A percentile compares a stretch with the other conserved stretches of the same genome.
Conservation (phyloP, 2,797 vertebrate genomes). For the Halcyon leucocephala region DNA sequence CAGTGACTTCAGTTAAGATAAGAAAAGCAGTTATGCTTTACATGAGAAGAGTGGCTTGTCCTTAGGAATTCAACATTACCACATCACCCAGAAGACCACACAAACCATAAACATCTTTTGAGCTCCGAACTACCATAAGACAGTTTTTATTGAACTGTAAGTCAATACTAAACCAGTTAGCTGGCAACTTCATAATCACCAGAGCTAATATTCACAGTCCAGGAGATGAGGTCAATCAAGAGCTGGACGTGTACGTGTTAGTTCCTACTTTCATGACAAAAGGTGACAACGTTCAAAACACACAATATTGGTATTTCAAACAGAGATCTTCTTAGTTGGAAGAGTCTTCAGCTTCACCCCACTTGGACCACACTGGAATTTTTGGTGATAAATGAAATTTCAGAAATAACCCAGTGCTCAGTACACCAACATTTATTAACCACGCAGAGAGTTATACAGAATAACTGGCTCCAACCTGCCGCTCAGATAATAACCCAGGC, state of each 20-base stretch:
- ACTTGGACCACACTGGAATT: not conserved
- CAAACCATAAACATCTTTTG: conserved; percentile 2
- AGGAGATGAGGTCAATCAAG: not conserved
- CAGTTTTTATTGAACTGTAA: conserved; percentile 28
- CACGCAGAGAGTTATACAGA: not conserved
- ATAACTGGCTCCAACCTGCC: not conserved
- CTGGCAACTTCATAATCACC: conserved; percentile 58
- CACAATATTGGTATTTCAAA: not conserved
- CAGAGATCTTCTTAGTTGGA: not conserved
- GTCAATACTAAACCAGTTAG: conserved; percentile 64
- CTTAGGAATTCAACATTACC: not conserved
- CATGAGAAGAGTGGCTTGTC: not conserved
- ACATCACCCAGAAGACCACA: not conserved
- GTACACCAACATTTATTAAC: not conserved
- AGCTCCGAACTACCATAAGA: conserved; percentile 1
- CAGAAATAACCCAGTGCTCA: not conserved
- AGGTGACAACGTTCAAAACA: not conserved
- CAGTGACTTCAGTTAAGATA: not conserved
- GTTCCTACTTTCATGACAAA: not conserved
- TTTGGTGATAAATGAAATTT: not conserved
- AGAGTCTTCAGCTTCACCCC: not conserved
- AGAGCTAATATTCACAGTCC: conserved; percentile 47
- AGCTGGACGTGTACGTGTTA: not conserved
- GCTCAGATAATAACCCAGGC: not conserved
- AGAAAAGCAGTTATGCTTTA: not conserved